Evolutionary conservation across 2,888 invertebrate genomes (phyloP).

Genomic region (Leptinotarsa peninsularis): DNA sequence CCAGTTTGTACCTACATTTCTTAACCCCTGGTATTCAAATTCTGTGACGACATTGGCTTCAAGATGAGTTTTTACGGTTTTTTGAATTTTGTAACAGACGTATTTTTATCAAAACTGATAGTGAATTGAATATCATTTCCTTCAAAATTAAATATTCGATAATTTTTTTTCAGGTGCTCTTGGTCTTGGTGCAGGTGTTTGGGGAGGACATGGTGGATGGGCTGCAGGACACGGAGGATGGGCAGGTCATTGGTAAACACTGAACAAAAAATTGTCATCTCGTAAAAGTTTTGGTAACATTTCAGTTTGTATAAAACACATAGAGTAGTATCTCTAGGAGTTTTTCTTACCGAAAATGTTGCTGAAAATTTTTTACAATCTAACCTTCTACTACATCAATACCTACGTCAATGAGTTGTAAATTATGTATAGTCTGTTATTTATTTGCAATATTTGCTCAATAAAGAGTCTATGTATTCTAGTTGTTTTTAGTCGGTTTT

Average conservation of each 20-base stretch:
- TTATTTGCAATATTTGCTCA: conserved; percentile 44
- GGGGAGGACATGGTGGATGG: conserved; percentile 26
- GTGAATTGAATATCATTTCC: not conserved
- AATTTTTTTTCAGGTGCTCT: conserved; percentile 24
- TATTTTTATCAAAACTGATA: no score
- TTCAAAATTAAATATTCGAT: not conserved
- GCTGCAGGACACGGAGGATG: conserved; percentile 30
- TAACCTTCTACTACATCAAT: no score
- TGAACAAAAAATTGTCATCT: conserved; percentile 3
- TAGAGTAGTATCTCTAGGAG: not conserved
- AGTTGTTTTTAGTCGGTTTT: not conserved
- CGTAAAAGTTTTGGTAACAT: conserved; percentile 31
- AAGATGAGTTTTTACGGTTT: no score
- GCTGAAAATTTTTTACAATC: conserved; percentile 30
- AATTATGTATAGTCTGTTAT: conserved; percentile 30
- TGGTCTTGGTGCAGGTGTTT: conserved; percentile 25
- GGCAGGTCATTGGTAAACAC: conserved; percentile 37
- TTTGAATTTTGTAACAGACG: no score
- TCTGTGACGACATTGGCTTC: no score
- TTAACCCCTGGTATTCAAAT: no score
- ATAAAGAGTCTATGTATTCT: conserved; percentile 39
- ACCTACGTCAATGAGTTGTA: not conserved
- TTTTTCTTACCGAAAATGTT: conserved; percentile 31
- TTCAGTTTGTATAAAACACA: conserved; percentile 19
- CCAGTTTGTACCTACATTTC: no score